These are phyloP conservation scores for sheep (Ovis aries) DNA, from an alignment of 2,113 vertebrate genomes.

Conservation along the genomic window DNA sequence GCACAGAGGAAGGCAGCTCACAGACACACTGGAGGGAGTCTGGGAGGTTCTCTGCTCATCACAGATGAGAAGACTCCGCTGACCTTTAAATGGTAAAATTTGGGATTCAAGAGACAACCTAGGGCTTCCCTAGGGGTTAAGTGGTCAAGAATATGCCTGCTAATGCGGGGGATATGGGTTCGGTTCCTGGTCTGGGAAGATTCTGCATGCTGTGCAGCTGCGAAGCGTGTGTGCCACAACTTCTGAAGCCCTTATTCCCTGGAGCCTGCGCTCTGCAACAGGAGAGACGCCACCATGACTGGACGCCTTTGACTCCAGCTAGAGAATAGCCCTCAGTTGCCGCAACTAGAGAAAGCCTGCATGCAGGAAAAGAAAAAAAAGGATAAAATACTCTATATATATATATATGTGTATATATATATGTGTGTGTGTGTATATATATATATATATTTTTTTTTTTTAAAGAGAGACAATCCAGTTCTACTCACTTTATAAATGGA, in stretches of 20 bases:
- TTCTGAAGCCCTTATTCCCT: not conserved
- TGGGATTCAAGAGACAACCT: not conserved
- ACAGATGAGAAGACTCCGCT: fast-evolving
- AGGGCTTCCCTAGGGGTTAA: not conserved
- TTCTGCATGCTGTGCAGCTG: not conserved
- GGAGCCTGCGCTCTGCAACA: not conserved
- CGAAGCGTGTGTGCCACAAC: fast-evolving
- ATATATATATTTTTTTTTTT: not conserved
- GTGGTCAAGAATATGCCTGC: not conserved
- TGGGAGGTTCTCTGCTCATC: too few species aligned
- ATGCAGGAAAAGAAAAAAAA: not conserved
- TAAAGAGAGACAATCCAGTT: not conserved
- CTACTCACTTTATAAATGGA: not conserved
- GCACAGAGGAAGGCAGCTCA: fast-evolving
- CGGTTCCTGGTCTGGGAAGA: not conserved
- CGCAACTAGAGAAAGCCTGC: not conserved
- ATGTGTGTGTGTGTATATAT: too few species aligned
- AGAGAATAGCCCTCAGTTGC: not conserved
- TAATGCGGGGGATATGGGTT: not conserved
- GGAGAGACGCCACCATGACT: not conserved
- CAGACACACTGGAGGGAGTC: not conserved
- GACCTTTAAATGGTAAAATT: not conserved
- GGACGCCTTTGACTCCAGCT: not conserved
- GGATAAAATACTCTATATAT: not conserved
- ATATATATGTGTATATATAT: fast-evolving